Percentiles rank a stretch among this genome's conserved stretches.
phyloP scores from a whole-genome alignment of 1,140 invertebrate genomes.

The Diabrotica virgifera region DNA sequence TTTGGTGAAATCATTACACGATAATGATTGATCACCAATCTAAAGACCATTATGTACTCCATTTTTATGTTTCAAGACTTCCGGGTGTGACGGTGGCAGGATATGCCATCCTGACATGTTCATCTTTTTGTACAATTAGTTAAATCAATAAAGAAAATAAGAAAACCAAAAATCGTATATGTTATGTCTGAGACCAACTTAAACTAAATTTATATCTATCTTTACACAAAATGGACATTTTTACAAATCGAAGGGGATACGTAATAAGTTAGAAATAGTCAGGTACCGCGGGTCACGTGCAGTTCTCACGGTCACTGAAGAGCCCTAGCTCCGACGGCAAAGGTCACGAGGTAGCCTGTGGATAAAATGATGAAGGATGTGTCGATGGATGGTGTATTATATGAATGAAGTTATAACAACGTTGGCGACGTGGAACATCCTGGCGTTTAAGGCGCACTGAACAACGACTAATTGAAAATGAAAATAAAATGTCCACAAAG shows the following conservation, averaged over 20 bases:
- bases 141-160: constrained; percentile 18
- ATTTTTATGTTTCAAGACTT: constrained; percentile 4
- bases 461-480: constrained; percentile 19
- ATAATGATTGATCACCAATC: constrained; percentile 26
- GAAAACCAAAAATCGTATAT: constrained; percentile 29
- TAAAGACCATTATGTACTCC: constrained; percentile 12
- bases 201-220: constrained; percentile 50
- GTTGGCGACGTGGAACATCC: constrained; percentile 5
- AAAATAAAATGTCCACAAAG: constrained; percentile 38
- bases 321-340: constrained; percentile 24
- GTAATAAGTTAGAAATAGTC: constrained; percentile 47
- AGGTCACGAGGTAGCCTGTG: constrained; percentile 42
- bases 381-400: background rate
- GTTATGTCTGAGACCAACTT: constrained; percentile 41
- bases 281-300: constrained; percentile 43
- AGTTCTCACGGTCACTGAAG: constrained; percentile 37
- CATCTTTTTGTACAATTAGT: constrained; percentile 31
- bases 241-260: constrained; percentile 48
- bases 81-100: background rate
- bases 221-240: constrained; percentile 51
- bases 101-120: background rate
- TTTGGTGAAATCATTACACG: constrained; percentile 29
- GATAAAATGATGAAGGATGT: constrained; percentile 15
- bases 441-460: constrained; percentile 15
- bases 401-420: background rate